Conservation (phyloP, 2,888 invertebrate species). For the Drosophila demipolita region DNA sequence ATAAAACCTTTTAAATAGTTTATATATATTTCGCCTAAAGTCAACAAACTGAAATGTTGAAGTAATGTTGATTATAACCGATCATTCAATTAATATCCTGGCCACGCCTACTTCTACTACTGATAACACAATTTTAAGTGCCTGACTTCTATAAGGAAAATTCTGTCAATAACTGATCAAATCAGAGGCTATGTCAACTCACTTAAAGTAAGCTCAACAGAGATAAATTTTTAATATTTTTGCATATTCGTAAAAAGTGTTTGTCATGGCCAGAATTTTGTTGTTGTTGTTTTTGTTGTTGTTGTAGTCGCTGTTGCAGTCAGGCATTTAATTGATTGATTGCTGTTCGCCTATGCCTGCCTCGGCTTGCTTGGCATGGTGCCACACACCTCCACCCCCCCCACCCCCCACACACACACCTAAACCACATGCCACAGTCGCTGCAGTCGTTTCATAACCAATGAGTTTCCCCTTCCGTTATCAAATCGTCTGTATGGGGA, state of each 20-base stretch:
- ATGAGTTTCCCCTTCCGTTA: constrained; percentile 45
- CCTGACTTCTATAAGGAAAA: too few species aligned
- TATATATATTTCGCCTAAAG: background rate
- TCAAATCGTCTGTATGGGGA: constrained; percentile 63
- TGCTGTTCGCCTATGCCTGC: constrained; percentile 73
- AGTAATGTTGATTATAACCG: background rate
- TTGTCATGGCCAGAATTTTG: constrained; percentile 37
- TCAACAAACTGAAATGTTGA: background rate
- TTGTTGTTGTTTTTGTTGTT: constrained; percentile 4
- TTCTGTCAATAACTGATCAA: background rate
- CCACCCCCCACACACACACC: background rate
- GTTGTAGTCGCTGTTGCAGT: constrained; percentile 46
- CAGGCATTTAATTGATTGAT: constrained; percentile 78
- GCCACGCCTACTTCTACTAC: background rate
- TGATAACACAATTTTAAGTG: background rate
- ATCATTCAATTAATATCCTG: background rate
- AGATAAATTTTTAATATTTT: constrained; percentile 56
- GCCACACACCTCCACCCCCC: constrained; percentile 8
- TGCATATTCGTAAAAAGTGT: constrained; percentile 35
- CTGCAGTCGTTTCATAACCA: constrained; percentile 64
- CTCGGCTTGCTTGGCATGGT: constrained; percentile 53
- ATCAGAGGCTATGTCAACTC: background rate
- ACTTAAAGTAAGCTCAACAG: constrained; percentile 17
- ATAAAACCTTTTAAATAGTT: background rate
- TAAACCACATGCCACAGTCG: constrained; percentile 2